Percentiles rank a stretch among this genome's conserved stretches.
phyloP scores from a whole-genome alignment of 2,113 vertebrate species.

The Panurus biarmicus region DNA sequence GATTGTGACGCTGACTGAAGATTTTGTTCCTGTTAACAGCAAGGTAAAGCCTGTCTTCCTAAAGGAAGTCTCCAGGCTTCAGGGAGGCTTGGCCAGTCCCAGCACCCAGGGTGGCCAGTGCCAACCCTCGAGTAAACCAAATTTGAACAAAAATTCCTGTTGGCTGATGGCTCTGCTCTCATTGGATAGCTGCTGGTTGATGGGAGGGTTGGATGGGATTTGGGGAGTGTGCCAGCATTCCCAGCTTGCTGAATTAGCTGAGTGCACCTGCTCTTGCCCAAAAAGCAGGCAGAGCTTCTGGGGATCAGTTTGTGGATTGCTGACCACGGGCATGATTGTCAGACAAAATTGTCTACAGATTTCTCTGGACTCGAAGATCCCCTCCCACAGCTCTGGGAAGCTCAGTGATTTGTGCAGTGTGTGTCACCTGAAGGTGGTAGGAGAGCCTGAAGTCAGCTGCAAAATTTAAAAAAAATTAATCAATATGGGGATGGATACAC shows the following conservation, averaged over 20 bases:
- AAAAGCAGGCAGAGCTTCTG: background rate
- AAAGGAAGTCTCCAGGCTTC: background rate
- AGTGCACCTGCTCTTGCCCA: background rate
- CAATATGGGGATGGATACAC: background rate
- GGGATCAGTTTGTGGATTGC: background rate
- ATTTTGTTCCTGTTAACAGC: background rate
- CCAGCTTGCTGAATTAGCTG: background rate
- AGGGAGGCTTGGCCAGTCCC: background rate
- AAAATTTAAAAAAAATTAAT: background rate
- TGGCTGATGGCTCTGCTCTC: background rate
- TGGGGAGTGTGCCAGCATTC: background rate
- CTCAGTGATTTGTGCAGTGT: background rate
- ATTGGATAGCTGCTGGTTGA: background rate
- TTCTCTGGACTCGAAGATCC: accelerated
- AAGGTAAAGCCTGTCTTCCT: slow-evolving; percentile 12
- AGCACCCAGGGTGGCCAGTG: background rate
- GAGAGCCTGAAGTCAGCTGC: background rate
- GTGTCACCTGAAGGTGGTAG: background rate
- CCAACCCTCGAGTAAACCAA: background rate
- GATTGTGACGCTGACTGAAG: background rate
- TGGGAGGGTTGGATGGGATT: background rate
- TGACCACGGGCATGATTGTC: background rate
- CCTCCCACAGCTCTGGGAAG: background rate
- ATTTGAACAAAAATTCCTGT: background rate
- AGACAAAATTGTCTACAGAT: background rate